These are phyloP conservation scores for Periparus ater DNA, from an alignment of 2,797 vertebrate species.

Conservation along the genomic window DNA sequence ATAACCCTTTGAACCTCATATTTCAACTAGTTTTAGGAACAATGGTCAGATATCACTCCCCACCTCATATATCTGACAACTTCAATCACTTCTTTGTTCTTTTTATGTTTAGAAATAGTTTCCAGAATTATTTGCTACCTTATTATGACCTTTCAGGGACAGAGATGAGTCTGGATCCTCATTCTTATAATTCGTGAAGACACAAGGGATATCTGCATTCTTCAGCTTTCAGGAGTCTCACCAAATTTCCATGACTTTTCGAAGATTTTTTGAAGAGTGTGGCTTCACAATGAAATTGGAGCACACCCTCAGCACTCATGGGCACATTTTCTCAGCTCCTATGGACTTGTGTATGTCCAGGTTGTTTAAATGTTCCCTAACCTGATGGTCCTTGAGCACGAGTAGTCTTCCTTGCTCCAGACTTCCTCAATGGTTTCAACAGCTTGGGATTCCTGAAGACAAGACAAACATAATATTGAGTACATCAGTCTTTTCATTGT, in stretches of 20 bases:
- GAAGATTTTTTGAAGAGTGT: background rate
- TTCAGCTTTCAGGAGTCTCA: background rate
- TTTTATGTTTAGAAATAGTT: background rate
- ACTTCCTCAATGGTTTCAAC: background rate
- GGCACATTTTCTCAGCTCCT: background rate
- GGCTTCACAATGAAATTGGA: background rate
- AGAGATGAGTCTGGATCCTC: background rate
- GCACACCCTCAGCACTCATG: background rate
- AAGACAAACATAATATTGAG: background rate
- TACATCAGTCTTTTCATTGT: background rate
- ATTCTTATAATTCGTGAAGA: background rate
- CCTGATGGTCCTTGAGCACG: background rate
- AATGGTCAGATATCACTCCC: background rate
- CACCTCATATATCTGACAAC: background rate
- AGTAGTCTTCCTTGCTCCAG: background rate
- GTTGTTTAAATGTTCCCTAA: background rate
- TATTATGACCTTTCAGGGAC: background rate
- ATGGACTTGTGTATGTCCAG: background rate
- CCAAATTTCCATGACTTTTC: background rate
- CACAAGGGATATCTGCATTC: background rate
- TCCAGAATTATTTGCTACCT: background rate
- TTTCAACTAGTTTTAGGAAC: background rate
- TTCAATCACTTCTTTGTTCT: background rate
- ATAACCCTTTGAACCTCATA: background rate
- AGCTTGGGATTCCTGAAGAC: background rate